Evolutionary conservation across 2,797 vertebrate genomes (phyloP), one percentile per base, ranked within the genome.

Genomic region (Micropoecilia bifurca): DNA sequence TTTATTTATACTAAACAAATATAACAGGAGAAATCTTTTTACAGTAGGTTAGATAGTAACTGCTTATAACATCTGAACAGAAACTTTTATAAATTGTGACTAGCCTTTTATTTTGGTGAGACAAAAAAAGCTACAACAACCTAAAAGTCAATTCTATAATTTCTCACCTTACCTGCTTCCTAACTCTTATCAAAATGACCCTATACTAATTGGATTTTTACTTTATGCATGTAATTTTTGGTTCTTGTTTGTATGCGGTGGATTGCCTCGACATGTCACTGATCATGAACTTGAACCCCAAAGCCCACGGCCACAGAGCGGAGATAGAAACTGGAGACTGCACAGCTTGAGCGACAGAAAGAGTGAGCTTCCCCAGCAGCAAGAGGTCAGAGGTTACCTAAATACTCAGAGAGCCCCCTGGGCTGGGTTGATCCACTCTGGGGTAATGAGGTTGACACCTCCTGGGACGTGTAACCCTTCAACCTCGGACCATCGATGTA

Each of bases 201-300:
- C 41, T 45, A 14, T 41, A 41, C 20, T 39, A 68, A 66, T 45
- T 45, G 25, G 39, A 13, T 71, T 45, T 28, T 45, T 10, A 14
- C 68, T 71, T 43, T 14, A 28, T 28, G 68, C 68, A 28, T 45
- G 20, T 6, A 8, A 39, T 30, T 53, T 63, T 45, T 45, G 28
- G 59, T 39, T 18, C 22, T 0, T 13, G 74, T 47, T 46, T 43
- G 30, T 9, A 74, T 59, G 61, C 20, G 7, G 45, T 75, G 71
- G 72, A 78, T 36, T 3, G 78, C 39, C 74, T 87, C 46, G 55
- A 90, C 90, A 83, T 86, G 91, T 55, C 55, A 20, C 77, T 88
- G 90, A 89, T 78, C 82, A 73, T 95, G 92, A 95, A 95, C 95
- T 95, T 95, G 95, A 94, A 92, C 92, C 80, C 48, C 78, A 53